Conservation (phyloP, 2,113 vertebrate species). For the Nannobrachium achirus region DNA sequence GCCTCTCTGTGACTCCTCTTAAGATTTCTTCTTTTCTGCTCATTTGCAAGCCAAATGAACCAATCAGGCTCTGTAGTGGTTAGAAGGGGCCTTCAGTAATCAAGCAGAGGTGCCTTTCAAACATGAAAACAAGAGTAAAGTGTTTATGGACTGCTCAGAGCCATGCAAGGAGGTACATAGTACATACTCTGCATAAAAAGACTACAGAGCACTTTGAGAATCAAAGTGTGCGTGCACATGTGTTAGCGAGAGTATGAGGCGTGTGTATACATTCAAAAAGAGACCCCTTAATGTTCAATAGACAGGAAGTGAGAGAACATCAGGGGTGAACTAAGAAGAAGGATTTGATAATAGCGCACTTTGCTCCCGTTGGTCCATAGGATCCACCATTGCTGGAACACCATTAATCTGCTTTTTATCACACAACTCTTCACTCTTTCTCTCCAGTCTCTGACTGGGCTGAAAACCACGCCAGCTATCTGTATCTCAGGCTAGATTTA, state of each 20-base stretch:
- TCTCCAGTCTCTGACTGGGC: constrained; percentile 25
- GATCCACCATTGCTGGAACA: constrained; percentile 36
- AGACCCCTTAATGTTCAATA: constrained; percentile 18
- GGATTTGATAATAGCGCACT: constrained; percentile 47
- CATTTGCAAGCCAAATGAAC: constrained; percentile 42
- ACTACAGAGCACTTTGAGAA: not conserved
- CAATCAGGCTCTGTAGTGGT: constrained; percentile 25
- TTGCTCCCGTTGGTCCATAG: constrained; percentile 38
- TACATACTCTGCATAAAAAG: constrained; percentile 29
- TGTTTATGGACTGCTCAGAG: constrained; percentile 36
- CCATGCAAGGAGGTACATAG: constrained; percentile 3
- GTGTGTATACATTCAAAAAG: not conserved
- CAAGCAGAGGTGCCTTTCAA: constrained; percentile 25
- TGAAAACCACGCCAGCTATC: constrained; percentile 46
- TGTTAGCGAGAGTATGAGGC: not conserved
- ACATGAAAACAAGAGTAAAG: constrained; percentile 27
- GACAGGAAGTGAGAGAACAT: constrained; percentile 19
- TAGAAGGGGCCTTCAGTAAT: constrained; percentile 43
- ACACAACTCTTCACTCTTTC: constrained; percentile 41
- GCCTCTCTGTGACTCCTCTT: constrained; percentile 5
- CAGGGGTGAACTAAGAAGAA: constrained; percentile 21
- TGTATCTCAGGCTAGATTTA: constrained; percentile 47
- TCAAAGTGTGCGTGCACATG: constrained; percentile 4
- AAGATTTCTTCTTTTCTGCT: constrained; percentile 20
- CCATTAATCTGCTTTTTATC: constrained; percentile 65